Evolutionary conservation across 2,888 invertebrate species (phyloP).

Genomic region (Meteorus cinctellus): DNA sequence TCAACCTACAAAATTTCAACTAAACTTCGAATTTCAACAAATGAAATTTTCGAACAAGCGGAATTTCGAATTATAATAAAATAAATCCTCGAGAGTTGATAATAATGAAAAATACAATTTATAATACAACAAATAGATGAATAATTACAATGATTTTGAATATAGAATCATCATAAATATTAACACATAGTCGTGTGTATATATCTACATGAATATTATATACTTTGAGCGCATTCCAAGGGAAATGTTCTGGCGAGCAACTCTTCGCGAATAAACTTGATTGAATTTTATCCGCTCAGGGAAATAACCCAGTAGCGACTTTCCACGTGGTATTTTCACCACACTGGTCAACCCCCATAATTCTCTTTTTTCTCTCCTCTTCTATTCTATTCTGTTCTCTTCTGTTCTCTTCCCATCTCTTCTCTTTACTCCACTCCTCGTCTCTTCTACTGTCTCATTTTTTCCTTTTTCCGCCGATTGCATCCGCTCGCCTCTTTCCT

Average conservation of each 20-base stretch:
- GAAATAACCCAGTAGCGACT: slow-evolving; percentile 40
- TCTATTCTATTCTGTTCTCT: slow-evolving; percentile 6
- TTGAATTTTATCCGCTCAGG: slow-evolving; percentile 39
- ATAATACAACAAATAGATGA: too few relatives aligned
- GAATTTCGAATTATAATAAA: too few relatives aligned
- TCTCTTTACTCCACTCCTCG: not conserved
- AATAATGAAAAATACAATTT: too few relatives aligned
- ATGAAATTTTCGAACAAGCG: too few relatives aligned
- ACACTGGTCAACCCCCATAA: not conserved
- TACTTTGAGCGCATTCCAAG: not conserved
- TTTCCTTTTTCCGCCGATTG: slow-evolving; percentile 27
- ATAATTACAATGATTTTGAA: not conserved
- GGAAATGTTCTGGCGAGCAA: slow-evolving; percentile 7
- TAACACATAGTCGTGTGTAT: not conserved
- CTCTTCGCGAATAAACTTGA: slow-evolving; percentile 27
- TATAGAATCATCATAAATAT: not conserved
- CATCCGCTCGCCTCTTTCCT: not conserved
- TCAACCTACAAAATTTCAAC: too few relatives aligned
- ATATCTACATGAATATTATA: not conserved
- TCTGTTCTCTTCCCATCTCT: not conserved
- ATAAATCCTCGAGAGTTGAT: too few relatives aligned
- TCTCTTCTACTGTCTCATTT: slow-evolving; percentile 24
- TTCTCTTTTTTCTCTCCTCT: not conserved
- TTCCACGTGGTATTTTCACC: slow-evolving; percentile 36
- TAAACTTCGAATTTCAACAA: too few relatives aligned